Conservation (phyloP, 1,140 invertebrate genomes). For the Homarus americanus region DNA sequence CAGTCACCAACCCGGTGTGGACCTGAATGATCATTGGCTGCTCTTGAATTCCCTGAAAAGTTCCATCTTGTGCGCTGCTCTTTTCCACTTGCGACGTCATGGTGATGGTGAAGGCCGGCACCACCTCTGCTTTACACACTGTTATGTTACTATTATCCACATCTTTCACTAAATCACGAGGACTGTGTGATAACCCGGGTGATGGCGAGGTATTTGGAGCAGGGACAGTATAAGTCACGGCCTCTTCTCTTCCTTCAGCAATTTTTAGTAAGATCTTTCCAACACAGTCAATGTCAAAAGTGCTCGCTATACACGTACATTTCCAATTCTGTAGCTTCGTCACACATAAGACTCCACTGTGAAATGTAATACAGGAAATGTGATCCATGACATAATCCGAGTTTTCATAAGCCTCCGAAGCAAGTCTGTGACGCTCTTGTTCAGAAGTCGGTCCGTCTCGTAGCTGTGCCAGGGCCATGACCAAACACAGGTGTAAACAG, state of each 20-base stretch:
- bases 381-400: constrained; percentile 30
- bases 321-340: background rate
- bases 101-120: background rate
- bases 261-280: constrained; percentile 33
- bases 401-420: constrained; percentile 38
- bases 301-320: constrained; percentile 40
- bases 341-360: constrained; percentile 40
- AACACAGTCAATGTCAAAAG: constrained; percentile 30
- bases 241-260: constrained; percentile 24
- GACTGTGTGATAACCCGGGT: background rate
- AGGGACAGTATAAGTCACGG: constrained; percentile 20
- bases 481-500: constrained; percentile 44
- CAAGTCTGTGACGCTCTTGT: constrained; percentile 49
- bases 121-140: background rate
- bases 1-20: background rate
- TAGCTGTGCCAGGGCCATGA: background rate
- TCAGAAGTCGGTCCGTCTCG: constrained; percentile 32
- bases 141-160: background rate
- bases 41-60: background rate
- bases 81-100: background rate
- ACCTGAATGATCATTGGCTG: constrained; percentile 44
- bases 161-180: background rate
- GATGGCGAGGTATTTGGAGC: background rate
- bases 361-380: constrained; percentile 29
- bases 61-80: background rate